Base-by-base conservation (phyloP, 2,797 vertebrate genomes). In the Micromesistius poutassou region DNA sequence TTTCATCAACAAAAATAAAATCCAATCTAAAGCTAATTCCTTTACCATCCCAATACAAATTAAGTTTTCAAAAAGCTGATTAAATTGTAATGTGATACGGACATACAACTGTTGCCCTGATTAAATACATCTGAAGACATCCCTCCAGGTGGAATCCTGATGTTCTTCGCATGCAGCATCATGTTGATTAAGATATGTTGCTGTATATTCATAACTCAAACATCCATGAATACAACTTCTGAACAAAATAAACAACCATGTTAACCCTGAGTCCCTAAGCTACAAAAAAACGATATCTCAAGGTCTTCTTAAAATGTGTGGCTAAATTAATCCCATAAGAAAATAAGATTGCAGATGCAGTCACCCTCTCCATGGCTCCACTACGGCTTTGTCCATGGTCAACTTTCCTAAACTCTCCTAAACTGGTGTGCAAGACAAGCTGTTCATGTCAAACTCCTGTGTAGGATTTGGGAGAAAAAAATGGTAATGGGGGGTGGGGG, bases 371-470 rank as follows among this genome's bases (percentile, higher is more conserved):
- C 22, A 74, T 82, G 74, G 73, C 66, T 81, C 7, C n/a, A 68
- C 9, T 8, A 25, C 2, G 4, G 40, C 77, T 75, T 82, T 1
- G 78, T 73, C 89, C 87, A 81, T 79, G 72, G 31, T 73, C 71
- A 79, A 83, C 66, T 76, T 78, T 68, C 30, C 76, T 80, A 85
- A 83, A 88, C 82, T 86, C 85, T 86, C 4, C 84, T 79, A 74
- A 89, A 84, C 42, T 80, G 72, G 74, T 31, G 76, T 81, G 73
- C 73, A 85, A 82, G 76, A 77, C 76, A 42, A 86, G 81, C 88
- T 82, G 89, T 85, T 90, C 80, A 89, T 91, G 87, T 89, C 89
- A 88, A 87, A 87, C 80, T 82, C 73, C 85, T 80, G 88, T 90
- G 89, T 90, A 89, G 89, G 91, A 90, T 88, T 86, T 91, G 2